Evolutionary conservation across 2,888 invertebrate species (phyloP).

Genomic region (Diadegma fenestrale): DNA sequence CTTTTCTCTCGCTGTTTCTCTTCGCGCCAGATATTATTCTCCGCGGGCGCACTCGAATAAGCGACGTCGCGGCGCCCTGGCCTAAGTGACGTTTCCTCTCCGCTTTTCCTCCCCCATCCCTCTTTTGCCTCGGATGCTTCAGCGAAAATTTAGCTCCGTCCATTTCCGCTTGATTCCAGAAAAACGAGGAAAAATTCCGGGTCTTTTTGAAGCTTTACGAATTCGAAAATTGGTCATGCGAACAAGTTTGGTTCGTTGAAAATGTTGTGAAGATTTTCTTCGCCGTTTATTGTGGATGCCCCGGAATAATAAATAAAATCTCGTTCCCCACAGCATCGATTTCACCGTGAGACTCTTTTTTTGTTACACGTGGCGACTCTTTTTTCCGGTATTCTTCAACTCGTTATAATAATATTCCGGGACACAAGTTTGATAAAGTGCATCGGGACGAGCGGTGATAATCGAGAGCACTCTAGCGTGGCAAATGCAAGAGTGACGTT

Average conservation of each 20-base stretch:
- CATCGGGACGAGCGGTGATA: slow-evolving; percentile 65
- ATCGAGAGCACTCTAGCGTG: slow-evolving; percentile 61
- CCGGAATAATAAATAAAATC: background rate
- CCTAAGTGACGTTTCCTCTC: slow-evolving; percentile 64
- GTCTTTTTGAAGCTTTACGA: background rate
- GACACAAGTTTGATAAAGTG: slow-evolving; percentile 64
- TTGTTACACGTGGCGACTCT: background rate
- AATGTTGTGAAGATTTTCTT: background rate
- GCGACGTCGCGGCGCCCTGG: slow-evolving; percentile 47
- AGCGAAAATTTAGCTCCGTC: slow-evolving; percentile 11
- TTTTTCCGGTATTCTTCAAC: slow-evolving; percentile 57
- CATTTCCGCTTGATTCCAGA: slow-evolving; percentile 16
- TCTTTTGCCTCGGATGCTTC: slow-evolving; percentile 7
- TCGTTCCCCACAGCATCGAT: background rate
- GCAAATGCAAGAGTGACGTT: slow-evolving; percentile 57
- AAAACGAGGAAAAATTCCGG: background rate
- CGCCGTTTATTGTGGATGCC: background rate
- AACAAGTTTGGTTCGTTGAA: background rate
- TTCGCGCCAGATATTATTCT: slow-evolving; percentile 27
- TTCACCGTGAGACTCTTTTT: background rate
- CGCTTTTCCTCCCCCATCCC: slow-evolving; percentile 22
- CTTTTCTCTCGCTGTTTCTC: slow-evolving; percentile 9
- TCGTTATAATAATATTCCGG: slow-evolving; percentile 61
- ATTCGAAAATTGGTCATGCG: background rate
- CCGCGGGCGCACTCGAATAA: slow-evolving; percentile 36